Evolutionary conservation across 2,113 vertebrate species (phyloP).

Genomic region (Galemys pyrenaicus): DNA sequence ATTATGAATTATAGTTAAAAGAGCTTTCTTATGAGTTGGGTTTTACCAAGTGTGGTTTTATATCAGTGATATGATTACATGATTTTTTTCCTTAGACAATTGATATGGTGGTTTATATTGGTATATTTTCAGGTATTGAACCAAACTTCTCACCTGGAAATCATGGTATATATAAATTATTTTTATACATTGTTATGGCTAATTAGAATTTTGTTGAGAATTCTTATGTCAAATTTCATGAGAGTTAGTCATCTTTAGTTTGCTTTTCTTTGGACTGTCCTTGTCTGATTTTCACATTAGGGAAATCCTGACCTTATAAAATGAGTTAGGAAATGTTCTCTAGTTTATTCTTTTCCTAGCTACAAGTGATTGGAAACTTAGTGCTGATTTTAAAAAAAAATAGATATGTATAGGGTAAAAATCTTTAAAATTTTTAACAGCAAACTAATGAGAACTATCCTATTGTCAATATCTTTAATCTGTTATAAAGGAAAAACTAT

Average conservation of each 20-base stretch:
- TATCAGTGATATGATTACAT: neutral
- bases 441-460: neutral
- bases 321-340: too few species aligned
- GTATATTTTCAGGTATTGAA: neutral
- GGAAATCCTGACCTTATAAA: too few species aligned
- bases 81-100: neutral
- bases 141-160: neutral
- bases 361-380: too few species aligned
- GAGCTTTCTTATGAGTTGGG: neutral
- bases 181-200: neutral
- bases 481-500: slow-evolving; percentile 2
- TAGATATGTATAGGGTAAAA: neutral
- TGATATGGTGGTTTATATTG: neutral
- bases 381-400: too few species aligned
- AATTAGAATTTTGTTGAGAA: too few species aligned
- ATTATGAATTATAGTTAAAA: neutral
- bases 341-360: too few species aligned
- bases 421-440: neutral
- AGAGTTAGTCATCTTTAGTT: too few species aligned
- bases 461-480: neutral
- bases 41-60: neutral
- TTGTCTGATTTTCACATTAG: too few species aligned
- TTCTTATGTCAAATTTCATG: too few species aligned
- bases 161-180: neutral
- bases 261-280: too few species aligned